A percentile compares a stretch with the other conserved stretches of the same genome.
These are phyloP conservation scores for Rhagoletis zephyria DNA, from an alignment of 1,140 invertebrate genomes.

Conservation along the genomic window DNA sequence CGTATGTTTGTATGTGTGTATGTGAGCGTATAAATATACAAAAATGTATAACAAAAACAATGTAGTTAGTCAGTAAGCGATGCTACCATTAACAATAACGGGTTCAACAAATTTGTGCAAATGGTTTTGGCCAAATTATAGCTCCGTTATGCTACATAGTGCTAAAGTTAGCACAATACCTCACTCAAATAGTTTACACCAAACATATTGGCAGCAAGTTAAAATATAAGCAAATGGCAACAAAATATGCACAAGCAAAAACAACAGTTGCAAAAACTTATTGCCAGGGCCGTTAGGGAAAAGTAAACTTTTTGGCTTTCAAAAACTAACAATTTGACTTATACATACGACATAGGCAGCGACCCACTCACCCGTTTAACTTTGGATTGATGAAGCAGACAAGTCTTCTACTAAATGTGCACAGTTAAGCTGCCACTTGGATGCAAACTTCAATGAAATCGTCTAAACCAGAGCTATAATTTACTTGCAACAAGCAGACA, in stretches of 20 bases:
- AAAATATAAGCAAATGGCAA: background rate
- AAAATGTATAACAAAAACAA: background rate
- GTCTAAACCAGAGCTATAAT: conserved; percentile 25
- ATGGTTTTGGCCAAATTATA: conserved; percentile 31
- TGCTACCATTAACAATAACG: conserved; percentile 27
- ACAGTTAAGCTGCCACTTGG: background rate
- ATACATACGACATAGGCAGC: background rate
- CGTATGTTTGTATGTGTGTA: background rate
- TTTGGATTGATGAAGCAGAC: background rate
- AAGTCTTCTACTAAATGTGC: background rate
- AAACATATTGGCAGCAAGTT: background rate
- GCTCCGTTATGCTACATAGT: background rate
- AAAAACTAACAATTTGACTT: conserved; percentile 23
- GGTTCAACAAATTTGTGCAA: conserved; percentile 38
- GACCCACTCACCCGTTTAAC: background rate
- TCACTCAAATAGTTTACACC: background rate
- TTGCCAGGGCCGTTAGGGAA: conserved; percentile 3
- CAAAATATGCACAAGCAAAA: background rate
- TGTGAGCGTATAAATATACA: too few species aligned
- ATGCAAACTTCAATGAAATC: conserved; percentile 8
- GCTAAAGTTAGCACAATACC: background rate
- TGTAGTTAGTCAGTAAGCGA: background rate
- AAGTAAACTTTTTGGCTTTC: conserved; percentile 1
- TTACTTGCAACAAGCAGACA: conserved; percentile 8
- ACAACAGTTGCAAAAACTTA: background rate